These are phyloP conservation scores for Craseonycteris thonglongyai DNA, from an alignment of 2,113 vertebrate genomes.

Conservation along the genomic window DNA sequence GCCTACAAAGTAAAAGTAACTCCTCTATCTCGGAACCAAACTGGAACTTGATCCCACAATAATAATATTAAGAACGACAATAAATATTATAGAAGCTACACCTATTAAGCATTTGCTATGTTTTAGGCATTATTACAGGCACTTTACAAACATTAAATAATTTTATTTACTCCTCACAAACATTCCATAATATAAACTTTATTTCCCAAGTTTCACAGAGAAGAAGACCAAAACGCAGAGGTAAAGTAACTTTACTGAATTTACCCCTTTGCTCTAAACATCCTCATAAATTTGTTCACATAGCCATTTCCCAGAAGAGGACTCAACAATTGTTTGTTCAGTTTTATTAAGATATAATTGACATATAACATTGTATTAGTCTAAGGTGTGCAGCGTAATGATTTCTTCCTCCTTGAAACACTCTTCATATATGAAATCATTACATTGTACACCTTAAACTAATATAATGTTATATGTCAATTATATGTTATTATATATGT, in stretches of 20 bases:
- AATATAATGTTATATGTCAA: too few relatives aligned
- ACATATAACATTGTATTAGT: background rate
- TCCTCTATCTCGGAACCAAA: background rate
- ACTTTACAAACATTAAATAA: background rate
- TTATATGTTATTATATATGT: too few relatives aligned
- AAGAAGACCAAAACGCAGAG: background rate
- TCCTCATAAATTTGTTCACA: background rate
- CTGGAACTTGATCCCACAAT: background rate
- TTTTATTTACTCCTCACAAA: background rate
- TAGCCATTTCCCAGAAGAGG: background rate
- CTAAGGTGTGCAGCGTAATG: background rate
- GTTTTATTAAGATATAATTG: background rate
- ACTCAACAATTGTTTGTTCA: background rate
- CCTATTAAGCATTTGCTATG: background rate
- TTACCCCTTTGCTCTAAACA: background rate
- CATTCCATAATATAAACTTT: background rate
- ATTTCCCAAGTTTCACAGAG: background rate
- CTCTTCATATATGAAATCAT: too few relatives aligned
- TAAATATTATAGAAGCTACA: background rate
- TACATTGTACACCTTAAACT: too few relatives aligned
- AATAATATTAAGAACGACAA: background rate
- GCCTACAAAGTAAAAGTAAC: background rate
- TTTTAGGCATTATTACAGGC: background rate
- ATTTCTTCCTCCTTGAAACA: background rate
- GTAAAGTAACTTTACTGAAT: background rate